Percentiles rank a stretch among this genome's conserved stretches.
Conservation (phyloP, 2,888 invertebrate genomes). For the Eurois occulta region DNA sequence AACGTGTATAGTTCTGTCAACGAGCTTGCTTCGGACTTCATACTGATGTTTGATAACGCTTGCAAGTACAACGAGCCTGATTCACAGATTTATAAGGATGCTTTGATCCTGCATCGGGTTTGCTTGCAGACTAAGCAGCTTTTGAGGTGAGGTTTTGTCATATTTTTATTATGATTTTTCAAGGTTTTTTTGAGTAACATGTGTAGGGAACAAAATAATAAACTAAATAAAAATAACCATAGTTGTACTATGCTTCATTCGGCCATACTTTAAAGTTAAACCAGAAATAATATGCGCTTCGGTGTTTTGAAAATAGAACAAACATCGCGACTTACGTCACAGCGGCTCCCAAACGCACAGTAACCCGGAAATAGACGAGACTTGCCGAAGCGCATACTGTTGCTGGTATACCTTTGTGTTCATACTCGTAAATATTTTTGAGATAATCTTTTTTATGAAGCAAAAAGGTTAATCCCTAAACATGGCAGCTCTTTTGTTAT, state of each 20-base stretch:
- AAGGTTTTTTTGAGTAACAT: too few relatives aligned
- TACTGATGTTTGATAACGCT: conserved; percentile 98
- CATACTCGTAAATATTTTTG: not conserved
- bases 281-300: not conserved
- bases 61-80: conserved; percentile 99
- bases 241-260: too few relatives aligned
- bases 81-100: conserved; percentile 99
- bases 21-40: conserved; percentile 96
- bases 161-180: not conserved
- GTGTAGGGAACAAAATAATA: too few relatives aligned
- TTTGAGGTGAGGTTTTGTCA: conserved; percentile 89
- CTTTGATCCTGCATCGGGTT: conserved; percentile 96
- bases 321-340: not conserved
- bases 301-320: not conserved
- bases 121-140: conserved; percentile 97
- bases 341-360: not conserved
- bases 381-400: not conserved
- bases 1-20: conserved; percentile 95
- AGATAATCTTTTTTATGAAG: not conserved
- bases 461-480: not conserved
- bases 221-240: not conserved
- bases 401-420: not conserved
- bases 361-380: not conserved
- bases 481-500: not conserved
- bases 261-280: not conserved